A percentile compares a stretch with the other conserved stretches of the same genome.
These are phyloP conservation scores for Lasaia peninsularis DNA, from an alignment of 1,140 invertebrate genomes.

Conservation along the genomic window DNA sequence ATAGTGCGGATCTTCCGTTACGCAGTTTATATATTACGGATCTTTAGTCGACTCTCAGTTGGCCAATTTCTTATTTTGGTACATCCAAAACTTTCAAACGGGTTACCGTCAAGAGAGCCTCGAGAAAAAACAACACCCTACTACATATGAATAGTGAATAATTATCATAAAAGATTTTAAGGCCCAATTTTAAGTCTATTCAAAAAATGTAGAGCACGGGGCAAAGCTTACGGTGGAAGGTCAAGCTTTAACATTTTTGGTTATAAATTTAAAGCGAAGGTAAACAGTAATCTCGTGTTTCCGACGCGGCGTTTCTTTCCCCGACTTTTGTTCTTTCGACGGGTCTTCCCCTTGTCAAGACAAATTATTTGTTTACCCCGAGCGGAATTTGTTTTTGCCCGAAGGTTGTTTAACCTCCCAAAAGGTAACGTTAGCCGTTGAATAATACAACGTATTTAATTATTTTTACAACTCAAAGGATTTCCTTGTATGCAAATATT, in stretches of 20 bases:
- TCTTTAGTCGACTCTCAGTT: too few species aligned
- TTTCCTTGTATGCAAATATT: neutral
- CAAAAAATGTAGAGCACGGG: neutral
- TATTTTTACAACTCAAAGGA: neutral
- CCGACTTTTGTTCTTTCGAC: conserved; percentile 8
- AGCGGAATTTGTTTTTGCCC: conserved; percentile 8
- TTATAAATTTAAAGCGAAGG: conserved; percentile 10
- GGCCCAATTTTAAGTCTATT: neutral
- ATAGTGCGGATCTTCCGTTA: too few species aligned
- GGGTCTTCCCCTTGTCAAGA: conserved; percentile 10
- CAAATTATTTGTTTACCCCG: conserved; percentile 3
- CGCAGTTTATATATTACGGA: too few species aligned
- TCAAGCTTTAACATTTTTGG: conserved; percentile 5
- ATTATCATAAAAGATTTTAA: neutral
- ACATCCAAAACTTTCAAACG: too few species aligned
- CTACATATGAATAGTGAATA: too few species aligned
- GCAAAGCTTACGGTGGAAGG: neutral
- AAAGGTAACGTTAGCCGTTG: conserved; percentile 4
- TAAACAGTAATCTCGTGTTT: conserved; percentile 9
- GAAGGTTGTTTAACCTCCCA: neutral
- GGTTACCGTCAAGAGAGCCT: too few species aligned
- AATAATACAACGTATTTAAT: conserved; percentile 6
- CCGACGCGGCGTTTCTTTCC: neutral
- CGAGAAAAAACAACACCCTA: too few species aligned
- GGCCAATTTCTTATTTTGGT: too few species aligned